A percentile compares a stretch with the other conserved stretches of the same genome.
These are phyloP conservation scores for Flexamia atlantica DNA, from an alignment of 2,888 invertebrate species.

Conservation along the genomic window DNA sequence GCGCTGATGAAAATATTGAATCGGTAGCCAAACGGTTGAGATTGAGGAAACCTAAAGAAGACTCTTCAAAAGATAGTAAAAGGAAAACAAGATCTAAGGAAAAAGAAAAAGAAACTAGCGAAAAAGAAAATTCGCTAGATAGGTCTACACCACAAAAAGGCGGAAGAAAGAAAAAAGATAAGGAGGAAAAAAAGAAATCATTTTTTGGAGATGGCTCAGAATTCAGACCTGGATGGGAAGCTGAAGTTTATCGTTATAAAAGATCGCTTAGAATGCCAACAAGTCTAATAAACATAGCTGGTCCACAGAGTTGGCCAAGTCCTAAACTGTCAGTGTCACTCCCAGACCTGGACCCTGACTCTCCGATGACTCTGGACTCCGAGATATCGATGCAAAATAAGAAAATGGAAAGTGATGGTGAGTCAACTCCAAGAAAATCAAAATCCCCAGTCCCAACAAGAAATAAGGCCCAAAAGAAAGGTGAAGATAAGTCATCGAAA, in stretches of 20 bases:
- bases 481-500: constrained; percentile 10
- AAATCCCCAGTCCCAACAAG: constrained; percentile 5
- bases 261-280: constrained; percentile 89
- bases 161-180: constrained; percentile 26
- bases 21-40: constrained; percentile 73
- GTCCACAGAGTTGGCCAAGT: constrained; percentile 77
- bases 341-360: constrained; percentile 82
- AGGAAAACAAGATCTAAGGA: constrained; percentile 11
- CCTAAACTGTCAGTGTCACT: constrained; percentile 82
- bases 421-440: constrained; percentile 40
- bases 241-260: constrained; percentile 90
- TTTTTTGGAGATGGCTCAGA: constrained; percentile 81
- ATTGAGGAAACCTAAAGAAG: constrained; percentile 72
- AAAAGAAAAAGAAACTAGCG: constrained; percentile 59
- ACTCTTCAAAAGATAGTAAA: constrained; percentile 69
- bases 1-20: constrained; percentile 72
- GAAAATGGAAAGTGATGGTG: constrained; percentile 55
- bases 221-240: constrained; percentile 89
- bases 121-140: constrained; percentile 41
- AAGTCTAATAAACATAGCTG: constrained; percentile 87
- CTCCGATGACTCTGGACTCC: constrained; percentile 73
- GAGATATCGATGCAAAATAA: constrained; percentile 43
- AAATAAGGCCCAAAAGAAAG: constrained; percentile 57
- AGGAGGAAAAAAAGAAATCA: constrained; percentile 71
- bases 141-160: constrained; percentile 25